These are phyloP conservation scores for Rhyacophila evoluta DNA, from an alignment of 2,888 invertebrate genomes.

Conservation along the genomic window DNA sequence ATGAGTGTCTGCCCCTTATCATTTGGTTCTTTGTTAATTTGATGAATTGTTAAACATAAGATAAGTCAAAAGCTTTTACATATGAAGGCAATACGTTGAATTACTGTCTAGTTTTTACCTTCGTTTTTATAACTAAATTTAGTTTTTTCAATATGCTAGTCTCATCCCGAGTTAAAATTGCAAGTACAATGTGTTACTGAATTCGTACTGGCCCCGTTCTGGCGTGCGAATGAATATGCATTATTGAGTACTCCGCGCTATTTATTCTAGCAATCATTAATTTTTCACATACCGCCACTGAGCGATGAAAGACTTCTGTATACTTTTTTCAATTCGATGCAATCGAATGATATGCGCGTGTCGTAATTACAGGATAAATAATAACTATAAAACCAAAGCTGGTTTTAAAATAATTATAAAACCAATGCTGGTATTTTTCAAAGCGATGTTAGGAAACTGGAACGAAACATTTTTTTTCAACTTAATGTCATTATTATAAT, in stretches of 20 bases:
- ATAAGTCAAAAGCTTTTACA: too few relatives aligned
- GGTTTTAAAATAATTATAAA: background rate
- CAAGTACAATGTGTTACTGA: background rate
- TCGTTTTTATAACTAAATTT: too few relatives aligned
- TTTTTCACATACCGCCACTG: slow-evolving; percentile 28
- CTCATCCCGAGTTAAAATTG: background rate
- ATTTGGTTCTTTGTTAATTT: too few relatives aligned
- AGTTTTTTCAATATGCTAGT: too few relatives aligned
- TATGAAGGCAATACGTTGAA: too few relatives aligned
- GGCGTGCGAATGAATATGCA: slow-evolving; percentile 33
- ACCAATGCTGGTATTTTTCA: background rate
- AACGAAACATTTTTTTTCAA: background rate
- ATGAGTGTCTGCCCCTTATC: too few relatives aligned
- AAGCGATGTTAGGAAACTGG: background rate
- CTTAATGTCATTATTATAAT: background rate
- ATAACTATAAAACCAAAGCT: background rate
- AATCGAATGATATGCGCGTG: background rate
- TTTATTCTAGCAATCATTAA: slow-evolving; percentile 41
- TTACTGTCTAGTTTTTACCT: too few relatives aligned
- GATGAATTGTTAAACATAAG: too few relatives aligned
- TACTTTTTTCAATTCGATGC: slow-evolving; percentile 1
- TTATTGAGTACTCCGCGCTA: slow-evolving; percentile 36
- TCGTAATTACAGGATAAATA: background rate
- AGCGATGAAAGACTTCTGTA: background rate
- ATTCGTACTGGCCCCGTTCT: slow-evolving; percentile 9